A percentile compares a stretch with the other conserved stretches of the same genome.
These are phyloP conservation scores for Tragelaphus eurycerus DNA, from an alignment of 2,797 vertebrate genomes.

Conservation along the genomic window DNA sequence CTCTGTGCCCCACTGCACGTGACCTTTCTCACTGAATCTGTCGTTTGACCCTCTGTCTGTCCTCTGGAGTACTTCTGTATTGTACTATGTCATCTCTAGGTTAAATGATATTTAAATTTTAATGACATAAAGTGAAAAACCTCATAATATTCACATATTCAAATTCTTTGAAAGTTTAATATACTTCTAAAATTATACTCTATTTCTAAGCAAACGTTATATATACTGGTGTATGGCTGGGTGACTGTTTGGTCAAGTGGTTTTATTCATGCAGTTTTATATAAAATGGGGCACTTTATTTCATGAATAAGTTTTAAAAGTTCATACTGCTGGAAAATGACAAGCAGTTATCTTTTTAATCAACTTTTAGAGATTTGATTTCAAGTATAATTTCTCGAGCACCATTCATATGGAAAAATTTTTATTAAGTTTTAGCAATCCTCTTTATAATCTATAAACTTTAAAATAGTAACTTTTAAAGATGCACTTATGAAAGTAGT, in stretches of 20 bases:
- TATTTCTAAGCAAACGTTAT: not conserved
- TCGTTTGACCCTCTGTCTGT: not conserved
- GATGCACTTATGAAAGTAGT: not conserved
- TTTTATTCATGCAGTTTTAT: slow-evolving; percentile 30
- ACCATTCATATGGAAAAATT: slow-evolving; percentile 29
- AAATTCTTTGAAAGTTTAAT: slow-evolving; percentile 31
- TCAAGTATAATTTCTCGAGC: slow-evolving; percentile 4
- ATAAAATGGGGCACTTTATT: slow-evolving; percentile 12
- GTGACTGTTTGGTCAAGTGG: slow-evolving; percentile 7
- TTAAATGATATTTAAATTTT: not conserved
- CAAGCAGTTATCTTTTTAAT: not conserved
- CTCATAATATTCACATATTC: not conserved
- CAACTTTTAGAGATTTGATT: slow-evolving; percentile 32
- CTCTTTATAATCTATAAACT: not conserved
- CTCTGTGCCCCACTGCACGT: not conserved
- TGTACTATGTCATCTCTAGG: not conserved
- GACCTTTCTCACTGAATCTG: not conserved
- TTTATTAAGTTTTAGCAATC: not conserved
- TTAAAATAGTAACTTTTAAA: slow-evolving; percentile 1
- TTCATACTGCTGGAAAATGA: not conserved
- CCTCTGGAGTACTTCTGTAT: not conserved
- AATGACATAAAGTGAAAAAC: not conserved
- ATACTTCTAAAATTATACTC: not conserved
- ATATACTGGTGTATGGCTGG: not conserved
- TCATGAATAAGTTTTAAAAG: slow-evolving; percentile 9